Base-by-base conservation (phyloP, 2,797 vertebrate species). In the Botia almorhae region DNA sequence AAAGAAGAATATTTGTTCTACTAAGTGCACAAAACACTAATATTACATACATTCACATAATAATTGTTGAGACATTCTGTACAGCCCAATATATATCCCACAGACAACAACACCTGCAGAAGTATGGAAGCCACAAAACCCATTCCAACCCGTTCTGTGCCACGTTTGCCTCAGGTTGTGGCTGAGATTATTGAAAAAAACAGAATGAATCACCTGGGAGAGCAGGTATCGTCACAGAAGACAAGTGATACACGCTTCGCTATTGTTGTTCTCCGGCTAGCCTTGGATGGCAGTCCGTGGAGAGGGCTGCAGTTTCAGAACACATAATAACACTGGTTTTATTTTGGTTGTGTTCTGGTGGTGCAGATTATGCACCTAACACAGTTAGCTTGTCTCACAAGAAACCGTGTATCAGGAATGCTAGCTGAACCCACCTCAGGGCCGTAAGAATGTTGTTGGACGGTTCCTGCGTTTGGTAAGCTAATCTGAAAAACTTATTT, bases 231-330 rank as follows among this genome's bases (percentile, higher is more conserved):
- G 86, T 88, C 68, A 83, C 83, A 76, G 63, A 77, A 75, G 72
- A 79, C 77, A 67, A 53, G 85, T 86, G 84, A 91, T 87, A 85
- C 87, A 88, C 75, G 33, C 75, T 77, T 84, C 68, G 83, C 79
- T 84, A 77, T 85, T 87, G 87, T 89, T 87, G 78, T 81, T 74
- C 60, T 82, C 23, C 46, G 51, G 43, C 26, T 43, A 55, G 51
- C 65, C 75, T 48, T 60, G 51, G 36, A 29, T 46, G 33, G 19
- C 19, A 76, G 29, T 1, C 26, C 51, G 58, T 58, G 10, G 51
- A 58, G 11, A 56, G 1, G 4, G 16, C 33, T 68, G 33, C 6
- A 8, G 46, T 58, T 46, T 77, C 19, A 14, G 5, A 14, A 58
- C 7, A 33, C 39, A 58, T 69, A 19, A 48, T 10, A 60, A 53